Percentiles rank a stretch among this genome's conserved stretches.
phyloP scores from a whole-genome alignment of 2,888 invertebrate genomes.

The Hypomecis punctinalis region DNA sequence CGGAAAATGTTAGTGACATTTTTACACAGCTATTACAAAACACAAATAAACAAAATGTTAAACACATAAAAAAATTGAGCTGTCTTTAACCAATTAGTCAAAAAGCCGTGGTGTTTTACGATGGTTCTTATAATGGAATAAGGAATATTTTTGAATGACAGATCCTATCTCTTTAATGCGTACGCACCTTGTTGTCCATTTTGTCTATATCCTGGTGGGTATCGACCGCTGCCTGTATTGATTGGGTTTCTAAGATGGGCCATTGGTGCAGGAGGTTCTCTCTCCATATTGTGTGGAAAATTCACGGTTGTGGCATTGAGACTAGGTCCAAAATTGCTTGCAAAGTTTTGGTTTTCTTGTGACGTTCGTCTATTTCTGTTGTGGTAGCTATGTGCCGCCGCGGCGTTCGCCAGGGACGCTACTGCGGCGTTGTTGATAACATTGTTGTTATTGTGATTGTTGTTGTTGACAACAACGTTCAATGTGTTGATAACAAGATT shows the following conservation, averaged over 20 bases:
- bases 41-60: slow-evolving; percentile 33
- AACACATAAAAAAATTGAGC: slow-evolving; percentile 71
- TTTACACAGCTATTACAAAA: slow-evolving; percentile 47
- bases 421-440: slow-evolving; percentile 82
- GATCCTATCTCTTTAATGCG: slow-evolving; percentile 46
- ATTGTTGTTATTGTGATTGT: slow-evolving; percentile 83
- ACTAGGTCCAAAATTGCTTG: slow-evolving; percentile 77
- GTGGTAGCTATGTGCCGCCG: slow-evolving; percentile 80
- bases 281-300: slow-evolving; percentile 75
- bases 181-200: slow-evolving; percentile 83
- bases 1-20: slow-evolving; percentile 69
- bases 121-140: slow-evolving; percentile 60
- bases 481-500: slow-evolving; percentile 82
- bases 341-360: slow-evolving; percentile 77
- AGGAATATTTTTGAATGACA: slow-evolving; percentile 42
- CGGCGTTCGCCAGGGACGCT: slow-evolving; percentile 79
- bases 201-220: slow-evolving; percentile 77
- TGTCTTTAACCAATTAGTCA: slow-evolving; percentile 79
- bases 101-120: slow-evolving; percentile 75
- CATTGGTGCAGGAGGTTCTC: slow-evolving; percentile 79
- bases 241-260: slow-evolving; percentile 76
- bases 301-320: slow-evolving; percentile 75
- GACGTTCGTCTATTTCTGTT: slow-evolving; percentile 78
- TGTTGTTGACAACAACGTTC: slow-evolving; percentile 83
- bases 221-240: slow-evolving; percentile 77